Conservation (phyloP, 2,888 invertebrate species). For the Physocephala rufipes region DNA sequence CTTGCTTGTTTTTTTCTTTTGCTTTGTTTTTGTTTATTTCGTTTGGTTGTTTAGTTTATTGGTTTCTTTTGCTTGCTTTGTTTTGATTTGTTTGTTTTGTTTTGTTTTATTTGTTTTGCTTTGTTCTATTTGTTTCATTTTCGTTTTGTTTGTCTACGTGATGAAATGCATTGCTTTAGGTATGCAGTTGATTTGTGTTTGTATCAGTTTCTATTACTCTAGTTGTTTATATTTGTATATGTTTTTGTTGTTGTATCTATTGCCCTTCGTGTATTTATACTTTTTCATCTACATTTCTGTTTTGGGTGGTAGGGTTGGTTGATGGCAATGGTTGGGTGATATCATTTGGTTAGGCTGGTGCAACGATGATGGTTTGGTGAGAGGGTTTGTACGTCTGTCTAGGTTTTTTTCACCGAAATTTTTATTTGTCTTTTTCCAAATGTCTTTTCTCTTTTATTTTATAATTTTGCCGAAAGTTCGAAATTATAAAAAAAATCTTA, state of each 20-base stretch:
- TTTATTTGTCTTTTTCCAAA: constrained; percentile 12
- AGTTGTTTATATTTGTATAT: background rate
- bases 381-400: background rate
- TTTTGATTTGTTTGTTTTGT: too few relatives aligned
- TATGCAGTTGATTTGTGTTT: constrained; percentile 39
- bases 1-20: too few relatives aligned
- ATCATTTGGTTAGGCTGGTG: background rate
- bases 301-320: background rate
- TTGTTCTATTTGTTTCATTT: background rate
- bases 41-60: too few relatives aligned
- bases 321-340: background rate
- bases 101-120: constrained; percentile 28
- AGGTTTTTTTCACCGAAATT: background rate
- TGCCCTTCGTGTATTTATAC: background rate
- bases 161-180: constrained; percentile 48
- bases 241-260: background rate
- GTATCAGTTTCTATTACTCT: constrained; percentile 33
- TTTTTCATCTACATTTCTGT: constrained; percentile 16
- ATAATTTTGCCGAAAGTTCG: constrained; percentile 27
- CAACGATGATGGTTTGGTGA: background rate
- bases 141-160: constrained; percentile 26
- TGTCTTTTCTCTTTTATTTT: too few relatives aligned
- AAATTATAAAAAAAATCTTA: constrained; percentile 28
- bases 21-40: too few relatives aligned
- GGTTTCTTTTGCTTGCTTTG: too few relatives aligned